phyloP scores from a whole-genome alignment of 2,113 vertebrate species.

The Origma solitaria region DNA sequence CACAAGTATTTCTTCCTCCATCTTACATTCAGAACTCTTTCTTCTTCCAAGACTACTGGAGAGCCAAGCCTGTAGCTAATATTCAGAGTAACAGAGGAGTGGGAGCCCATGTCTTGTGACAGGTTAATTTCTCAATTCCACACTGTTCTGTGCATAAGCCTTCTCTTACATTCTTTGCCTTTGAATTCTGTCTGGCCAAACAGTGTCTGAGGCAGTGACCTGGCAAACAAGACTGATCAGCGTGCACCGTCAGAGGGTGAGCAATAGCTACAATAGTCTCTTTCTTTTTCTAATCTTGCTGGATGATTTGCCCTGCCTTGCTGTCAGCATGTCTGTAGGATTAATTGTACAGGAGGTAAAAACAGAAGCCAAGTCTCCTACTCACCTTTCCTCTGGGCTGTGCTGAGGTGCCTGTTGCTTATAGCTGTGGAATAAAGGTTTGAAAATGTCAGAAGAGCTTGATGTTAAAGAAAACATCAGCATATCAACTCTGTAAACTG shows the following conservation, averaged over 20 bases:
- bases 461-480: neutral
- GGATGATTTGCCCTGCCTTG: neutral
- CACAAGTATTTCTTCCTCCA: neutral
- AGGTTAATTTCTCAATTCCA: neutral
- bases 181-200: neutral
- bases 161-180: neutral
- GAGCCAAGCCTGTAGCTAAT: neutral
- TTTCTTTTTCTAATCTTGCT: neutral
- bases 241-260: neutral
- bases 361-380: neutral
- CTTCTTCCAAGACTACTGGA: neutral
- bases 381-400: neutral
- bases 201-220: neutral
- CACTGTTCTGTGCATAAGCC: neutral
- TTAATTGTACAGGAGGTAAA: neutral
- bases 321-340: neutral
- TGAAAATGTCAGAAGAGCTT: neutral
- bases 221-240: neutral
- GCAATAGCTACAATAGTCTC: neutral
- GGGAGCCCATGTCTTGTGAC: accelerated
- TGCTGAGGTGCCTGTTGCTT: neutral
- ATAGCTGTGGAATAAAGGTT: neutral
- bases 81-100: neutral
- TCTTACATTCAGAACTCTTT: neutral
- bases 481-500: neutral